These are phyloP conservation scores for Lasioglossum pauxillum DNA, from an alignment of 2,888 invertebrate species.

Conservation along the genomic window DNA sequence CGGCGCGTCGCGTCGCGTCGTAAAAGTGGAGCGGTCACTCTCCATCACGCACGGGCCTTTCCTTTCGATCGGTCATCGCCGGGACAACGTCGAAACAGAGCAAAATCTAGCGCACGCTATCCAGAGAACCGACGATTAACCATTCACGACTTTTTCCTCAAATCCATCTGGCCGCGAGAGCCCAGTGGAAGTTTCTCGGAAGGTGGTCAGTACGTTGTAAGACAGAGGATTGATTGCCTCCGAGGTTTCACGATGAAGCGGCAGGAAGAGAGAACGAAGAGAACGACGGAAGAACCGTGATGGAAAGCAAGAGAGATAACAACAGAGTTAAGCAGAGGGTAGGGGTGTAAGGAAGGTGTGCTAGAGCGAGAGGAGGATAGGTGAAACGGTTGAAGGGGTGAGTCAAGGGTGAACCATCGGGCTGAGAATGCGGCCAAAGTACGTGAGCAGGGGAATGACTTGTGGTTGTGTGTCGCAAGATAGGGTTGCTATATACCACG, in stretches of 20 bases:
- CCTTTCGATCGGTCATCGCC: constrained; percentile 17
- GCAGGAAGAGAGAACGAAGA: constrained; percentile 53
- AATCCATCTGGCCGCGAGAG: constrained; percentile 64
- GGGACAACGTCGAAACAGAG: constrained; percentile 30
- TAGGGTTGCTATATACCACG: constrained; percentile 79
- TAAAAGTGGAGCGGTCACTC: constrained; percentile 28
- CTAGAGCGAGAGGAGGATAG: constrained; percentile 54
- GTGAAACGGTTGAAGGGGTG: constrained; percentile 67
- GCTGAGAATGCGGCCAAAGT: constrained; percentile 72
- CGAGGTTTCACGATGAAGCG: constrained; percentile 76
- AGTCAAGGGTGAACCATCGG: constrained; percentile 73
- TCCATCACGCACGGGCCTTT: not conserved
- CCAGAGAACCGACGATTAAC: constrained; percentile 67
- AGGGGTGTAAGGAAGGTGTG: constrained; percentile 63
- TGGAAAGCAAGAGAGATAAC: constrained; percentile 27
- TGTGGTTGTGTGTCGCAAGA: constrained; percentile 83
- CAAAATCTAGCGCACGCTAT: constrained; percentile 37
- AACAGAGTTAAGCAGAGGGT: constrained; percentile 57
- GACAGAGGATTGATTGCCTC: constrained; percentile 82
- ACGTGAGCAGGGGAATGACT: constrained; percentile 77
- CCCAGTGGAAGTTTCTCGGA: constrained; percentile 67
- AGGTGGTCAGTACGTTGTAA: constrained; percentile 81
- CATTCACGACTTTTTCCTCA: constrained; percentile 69
- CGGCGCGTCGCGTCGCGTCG: not conserved
- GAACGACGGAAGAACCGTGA: constrained; percentile 40